phyloP scores from a whole-genome alignment of 2,113 vertebrate species.

The Columba livia region DNA sequence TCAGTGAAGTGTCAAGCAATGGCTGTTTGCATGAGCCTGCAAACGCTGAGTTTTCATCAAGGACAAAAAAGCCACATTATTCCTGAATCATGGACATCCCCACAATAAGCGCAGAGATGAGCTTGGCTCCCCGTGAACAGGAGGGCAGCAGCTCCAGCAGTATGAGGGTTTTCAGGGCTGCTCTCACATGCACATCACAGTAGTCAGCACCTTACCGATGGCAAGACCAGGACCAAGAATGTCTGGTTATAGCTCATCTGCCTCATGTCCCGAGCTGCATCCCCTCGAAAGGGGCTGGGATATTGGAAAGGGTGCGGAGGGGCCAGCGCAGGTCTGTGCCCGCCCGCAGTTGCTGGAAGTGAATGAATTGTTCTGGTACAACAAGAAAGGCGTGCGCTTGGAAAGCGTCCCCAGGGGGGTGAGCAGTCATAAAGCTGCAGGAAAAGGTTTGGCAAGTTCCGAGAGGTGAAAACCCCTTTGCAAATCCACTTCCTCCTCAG shows the following conservation, averaged over 20 bases:
- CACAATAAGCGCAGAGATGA: fast-evolving
- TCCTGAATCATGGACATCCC: neutral
- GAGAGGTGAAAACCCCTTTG: constrained; percentile 23
- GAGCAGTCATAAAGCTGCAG: neutral
- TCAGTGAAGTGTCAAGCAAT: neutral
- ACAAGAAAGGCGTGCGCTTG: neutral
- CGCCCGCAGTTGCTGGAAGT: neutral
- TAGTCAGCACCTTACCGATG: fast-evolving
- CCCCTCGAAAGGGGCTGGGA: neutral
- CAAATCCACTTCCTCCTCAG: neutral
- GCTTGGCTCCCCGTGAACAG: neutral
- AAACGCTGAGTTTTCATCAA: neutral
- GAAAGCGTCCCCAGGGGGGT: neutral
- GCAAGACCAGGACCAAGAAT: neutral
- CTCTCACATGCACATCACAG: fast-evolving
- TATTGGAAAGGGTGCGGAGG: fast-evolving
- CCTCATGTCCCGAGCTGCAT: fast-evolving
- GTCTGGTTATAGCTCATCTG: fast-evolving
- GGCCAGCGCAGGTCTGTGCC: neutral
- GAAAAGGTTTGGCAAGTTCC: neutral
- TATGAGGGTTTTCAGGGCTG: neutral
- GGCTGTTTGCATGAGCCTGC: fast-evolving
- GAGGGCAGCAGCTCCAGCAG: neutral
- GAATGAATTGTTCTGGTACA: neutral
- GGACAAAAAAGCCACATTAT: neutral